Evolutionary conservation across 2,888 invertebrate genomes (phyloP).

Genomic region (Dysmachus trigonus): DNA sequence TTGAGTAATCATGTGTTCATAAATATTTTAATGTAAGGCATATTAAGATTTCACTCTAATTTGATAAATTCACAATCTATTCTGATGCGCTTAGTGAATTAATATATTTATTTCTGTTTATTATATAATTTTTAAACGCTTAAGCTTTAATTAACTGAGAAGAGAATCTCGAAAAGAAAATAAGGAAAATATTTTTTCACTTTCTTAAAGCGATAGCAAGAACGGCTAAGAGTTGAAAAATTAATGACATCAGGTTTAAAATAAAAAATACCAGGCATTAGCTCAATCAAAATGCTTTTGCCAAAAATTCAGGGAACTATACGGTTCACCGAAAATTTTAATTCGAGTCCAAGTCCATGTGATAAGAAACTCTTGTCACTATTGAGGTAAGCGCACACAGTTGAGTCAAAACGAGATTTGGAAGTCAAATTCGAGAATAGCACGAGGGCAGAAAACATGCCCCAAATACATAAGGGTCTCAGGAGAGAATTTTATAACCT

Average conservation of each 20-base stretch:
- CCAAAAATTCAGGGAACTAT: neutral
- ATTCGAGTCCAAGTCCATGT: neutral
- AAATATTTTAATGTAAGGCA: neutral
- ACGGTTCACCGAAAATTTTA: neutral
- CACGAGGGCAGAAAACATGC: neutral
- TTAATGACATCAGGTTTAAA: neutral
- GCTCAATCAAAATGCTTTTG: neutral
- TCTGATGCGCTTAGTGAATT: neutral
- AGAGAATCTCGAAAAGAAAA: neutral
- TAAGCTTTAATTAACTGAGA: neutral
- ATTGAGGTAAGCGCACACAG: neutral
- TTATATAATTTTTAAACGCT: neutral
- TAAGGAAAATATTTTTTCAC: neutral
- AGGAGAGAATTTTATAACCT: neutral
- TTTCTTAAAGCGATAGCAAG: neutral
- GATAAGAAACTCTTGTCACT: constrained; percentile 1
- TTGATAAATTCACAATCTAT: neutral
- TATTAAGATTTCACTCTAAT: neutral
- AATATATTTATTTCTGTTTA: neutral
- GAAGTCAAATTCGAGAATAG: neutral
- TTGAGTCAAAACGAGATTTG: neutral
- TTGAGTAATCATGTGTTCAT: neutral
- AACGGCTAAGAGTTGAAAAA: neutral
- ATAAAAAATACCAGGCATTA: neutral
- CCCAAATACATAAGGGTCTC: neutral